phyloP scores from a whole-genome alignment of 2,113 vertebrate species.

The Colinus virginianus region DNA sequence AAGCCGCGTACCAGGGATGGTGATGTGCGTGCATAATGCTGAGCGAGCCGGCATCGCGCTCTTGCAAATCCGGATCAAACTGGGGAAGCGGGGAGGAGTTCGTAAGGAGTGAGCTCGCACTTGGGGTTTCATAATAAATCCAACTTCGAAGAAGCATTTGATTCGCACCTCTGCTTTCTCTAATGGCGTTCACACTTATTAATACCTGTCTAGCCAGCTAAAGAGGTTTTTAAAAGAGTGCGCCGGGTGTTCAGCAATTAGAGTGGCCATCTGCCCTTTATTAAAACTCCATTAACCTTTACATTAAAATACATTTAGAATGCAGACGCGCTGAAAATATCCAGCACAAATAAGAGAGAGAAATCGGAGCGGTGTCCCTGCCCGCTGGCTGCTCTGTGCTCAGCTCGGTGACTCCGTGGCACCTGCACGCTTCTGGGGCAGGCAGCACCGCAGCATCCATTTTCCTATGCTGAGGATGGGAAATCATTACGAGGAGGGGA shows the following conservation, averaged over 20 bases:
- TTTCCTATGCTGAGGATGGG: neutral
- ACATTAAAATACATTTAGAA: constrained; percentile 77
- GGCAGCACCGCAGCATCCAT: neutral
- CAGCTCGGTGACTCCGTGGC: neutral
- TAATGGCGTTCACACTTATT: constrained; percentile 76
- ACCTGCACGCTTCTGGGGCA: constrained; percentile 15
- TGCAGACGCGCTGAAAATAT: constrained; percentile 68
- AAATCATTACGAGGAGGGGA: constrained; percentile 34
- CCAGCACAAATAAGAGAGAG: constrained; percentile 70
- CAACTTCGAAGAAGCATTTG: constrained; percentile 68
- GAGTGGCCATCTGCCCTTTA: constrained; percentile 74
- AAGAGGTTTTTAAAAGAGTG: constrained; percentile 83
- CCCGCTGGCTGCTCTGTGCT: constrained; percentile 25
- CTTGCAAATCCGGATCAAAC: neutral
- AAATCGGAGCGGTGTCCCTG: constrained; percentile 13
- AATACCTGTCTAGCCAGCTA: constrained; percentile 78
- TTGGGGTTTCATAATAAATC: constrained; percentile 82
- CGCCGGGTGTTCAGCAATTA: constrained; percentile 64
- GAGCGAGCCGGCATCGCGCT: neutral
- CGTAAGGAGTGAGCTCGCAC: neutral
- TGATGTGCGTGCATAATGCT: neutral
- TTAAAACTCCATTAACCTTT: constrained; percentile 77
- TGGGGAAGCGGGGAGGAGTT: neutral
- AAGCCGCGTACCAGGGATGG: constrained; percentile 11
- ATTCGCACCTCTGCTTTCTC: constrained; percentile 70